These are phyloP conservation scores for Aurelia coerulea DNA, from an alignment of 30 jellyfish, hydroid and myxozoan genomes.

Conservation along the genomic window DNA sequence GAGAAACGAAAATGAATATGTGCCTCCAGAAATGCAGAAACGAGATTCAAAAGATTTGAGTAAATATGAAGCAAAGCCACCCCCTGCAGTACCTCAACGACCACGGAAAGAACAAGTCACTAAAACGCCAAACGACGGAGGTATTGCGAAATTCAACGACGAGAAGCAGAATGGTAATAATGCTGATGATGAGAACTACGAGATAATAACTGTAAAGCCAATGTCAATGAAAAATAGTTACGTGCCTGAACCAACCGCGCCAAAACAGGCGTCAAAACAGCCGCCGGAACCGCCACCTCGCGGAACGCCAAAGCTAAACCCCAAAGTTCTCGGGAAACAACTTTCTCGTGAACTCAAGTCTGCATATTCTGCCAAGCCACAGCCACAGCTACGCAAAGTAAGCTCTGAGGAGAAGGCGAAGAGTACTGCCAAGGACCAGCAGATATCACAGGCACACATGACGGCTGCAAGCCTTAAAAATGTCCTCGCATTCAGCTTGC, in stretches of 20 bases:
- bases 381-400: not conserved
- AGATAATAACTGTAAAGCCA: too few species aligned
- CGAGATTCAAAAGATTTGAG: not conserved
- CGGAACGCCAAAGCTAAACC: too few species aligned
- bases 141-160: too few species aligned
- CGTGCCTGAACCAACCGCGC: too few species aligned
- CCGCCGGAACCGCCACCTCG: not conserved
- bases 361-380: not conserved
- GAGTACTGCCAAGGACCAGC: not conserved
- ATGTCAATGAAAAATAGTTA: too few species aligned
- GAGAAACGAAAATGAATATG: too few species aligned
- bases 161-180: not conserved
- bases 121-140: too few species aligned
- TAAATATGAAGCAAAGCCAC: not conserved
- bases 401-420: not conserved
- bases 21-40: too few species aligned
- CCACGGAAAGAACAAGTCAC: not conserved
- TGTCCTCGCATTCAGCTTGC: conserved; percentile 28
- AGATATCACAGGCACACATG: not conserved
- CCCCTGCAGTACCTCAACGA: conserved; percentile 15
- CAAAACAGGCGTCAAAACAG: not conserved
- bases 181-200: too few species aligned
- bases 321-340: too few species aligned
- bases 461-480: not conserved
- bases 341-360: too few species aligned